Evolutionary conservation across 2,797 vertebrate species (phyloP), one percentile per base, ranked within the genome.

Genomic region (Chrysocyon brachyurus): DNA sequence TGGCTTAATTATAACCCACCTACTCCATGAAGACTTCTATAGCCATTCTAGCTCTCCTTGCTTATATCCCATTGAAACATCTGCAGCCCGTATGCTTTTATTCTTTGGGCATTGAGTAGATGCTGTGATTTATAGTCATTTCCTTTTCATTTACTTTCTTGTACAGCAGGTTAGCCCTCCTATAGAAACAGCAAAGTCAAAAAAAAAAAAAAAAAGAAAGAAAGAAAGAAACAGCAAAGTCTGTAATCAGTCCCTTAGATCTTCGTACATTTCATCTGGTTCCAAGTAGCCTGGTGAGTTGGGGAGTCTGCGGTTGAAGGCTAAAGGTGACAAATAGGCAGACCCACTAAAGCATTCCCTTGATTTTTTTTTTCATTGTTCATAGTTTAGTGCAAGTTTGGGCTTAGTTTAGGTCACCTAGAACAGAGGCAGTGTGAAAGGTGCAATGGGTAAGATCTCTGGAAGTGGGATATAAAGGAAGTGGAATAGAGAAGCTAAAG

Each of bases 401-500:
- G 46, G 87, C 24, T 94, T 79, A 63, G 12, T 70, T 61, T 94
- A 46, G 40, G 9, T 63, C 61, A 36, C 54, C 28, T 56, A 95
- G 73, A 75, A 89, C 26, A 91, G 87, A 85, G 75, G 16, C 14
- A 46, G 49, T 64, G 57, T n/a, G 52, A 83, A 82, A 94, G 31
- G 19, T 78, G 14, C 17, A 78, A 21, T 75, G 24, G 54, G 40
- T 15, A 57, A 54, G 54, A 19, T 63, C 90, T 95, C 72, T 36
- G 64, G 19, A 54, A 64, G 28, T 36, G 46, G 56, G 17, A 64
- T 72, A 54, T 28, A 33, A 75, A 70, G 28, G 31, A 66, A 64
- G 11, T 56, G 33, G 15, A 83, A 91, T 15, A 63, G 75, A 92
- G 57, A 92, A 89, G 64, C 33, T 72, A 91, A 91, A 92, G 85